Evolutionary conservation across 2,888 invertebrate species (phyloP).

Genomic region (Imbricaverruca yamaguchii): DNA sequence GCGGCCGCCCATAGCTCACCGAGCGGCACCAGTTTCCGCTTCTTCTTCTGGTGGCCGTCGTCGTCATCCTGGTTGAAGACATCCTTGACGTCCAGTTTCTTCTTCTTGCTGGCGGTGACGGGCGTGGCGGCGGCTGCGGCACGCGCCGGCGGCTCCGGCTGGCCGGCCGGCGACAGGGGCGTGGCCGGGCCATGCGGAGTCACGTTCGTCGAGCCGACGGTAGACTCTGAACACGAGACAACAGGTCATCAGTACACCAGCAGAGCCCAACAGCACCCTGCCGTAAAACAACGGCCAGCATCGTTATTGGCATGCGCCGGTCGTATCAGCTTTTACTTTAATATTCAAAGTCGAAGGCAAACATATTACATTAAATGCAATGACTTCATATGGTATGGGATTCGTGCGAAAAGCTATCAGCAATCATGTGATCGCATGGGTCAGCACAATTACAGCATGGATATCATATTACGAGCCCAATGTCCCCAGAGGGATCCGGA

Average conservation of each 20-base stretch:
- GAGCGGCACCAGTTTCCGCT: slow-evolving; percentile 64
- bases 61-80: slow-evolving; percentile 76
- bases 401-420: no score
- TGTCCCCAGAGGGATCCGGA: no score
- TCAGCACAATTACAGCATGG: no score
- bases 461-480: no score
- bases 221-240: neutral
- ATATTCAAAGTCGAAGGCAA: no score
- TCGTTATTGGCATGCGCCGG: no score
- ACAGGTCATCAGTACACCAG: neutral
- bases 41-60: slow-evolving; percentile 38
- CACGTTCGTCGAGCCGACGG: neutral
- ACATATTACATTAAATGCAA: no score
- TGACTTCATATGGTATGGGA: no score
- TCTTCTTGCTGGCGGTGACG: slow-evolving; percentile 41
- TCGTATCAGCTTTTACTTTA: no score
- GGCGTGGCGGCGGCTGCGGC: neutral
- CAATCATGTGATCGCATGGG: no score
- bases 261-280: neutral
- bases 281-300: neutral
- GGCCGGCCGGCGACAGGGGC: neutral
- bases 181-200: neutral
- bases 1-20: slow-evolving; percentile 43
- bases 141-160: neutral
- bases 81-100: slow-evolving; percentile 70